Base-by-base conservation (phyloP, 2,113 vertebrate genomes). In the Trochalopteron elliotii region DNA sequence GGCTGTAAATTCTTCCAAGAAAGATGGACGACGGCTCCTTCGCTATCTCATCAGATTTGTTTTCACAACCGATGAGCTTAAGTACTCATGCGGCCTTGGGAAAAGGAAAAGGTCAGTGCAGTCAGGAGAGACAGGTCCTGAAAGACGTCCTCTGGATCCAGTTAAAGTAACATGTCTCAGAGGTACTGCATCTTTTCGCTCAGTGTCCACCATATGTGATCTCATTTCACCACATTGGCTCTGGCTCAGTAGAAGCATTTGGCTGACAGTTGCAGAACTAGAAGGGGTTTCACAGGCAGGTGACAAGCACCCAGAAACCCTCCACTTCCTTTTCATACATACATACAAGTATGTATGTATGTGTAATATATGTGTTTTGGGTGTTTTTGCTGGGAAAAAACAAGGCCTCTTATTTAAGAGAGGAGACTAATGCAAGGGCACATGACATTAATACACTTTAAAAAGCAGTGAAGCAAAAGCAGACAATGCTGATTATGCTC, bases 131-230 rank as follows among this genome's bases (percentile, higher is more conserved):
- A 98, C 99, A 47, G 99, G 99, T 96, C 99, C 99, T 87, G 99
- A 99, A 98, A 99, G 99, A 97, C 98, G 99, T 82, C 99, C 99
- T 82, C 99, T 99, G 97, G 99, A 99, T 98, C 99, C 99, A 60
- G 98, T 99, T 98, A 99, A 99, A 99, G 99, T 99, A 98, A 99
- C 99, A 98, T 99, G 99, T 98, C 99, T 99, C 98, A 99, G 99
- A 99, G 99, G 99, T 99, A 99, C 98, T 97, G 97, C 98, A 98
- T 98, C 97, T 97, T 98, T 98, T 98, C 97, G 86, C 98, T 98
- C 98, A 97, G 98, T 92, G 97, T 98, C 97, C 97, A 71, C 98
- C 98, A 97, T 98, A 97, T 91, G 95, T 98, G 97, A 96, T 97
- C 96, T 98, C 98, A 98, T 98, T 98, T 98, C 98, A 98, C 98